These are phyloP conservation scores for Gryllus longicercus DNA, from an alignment of 2,888 invertebrate species.

Conservation along the genomic window DNA sequence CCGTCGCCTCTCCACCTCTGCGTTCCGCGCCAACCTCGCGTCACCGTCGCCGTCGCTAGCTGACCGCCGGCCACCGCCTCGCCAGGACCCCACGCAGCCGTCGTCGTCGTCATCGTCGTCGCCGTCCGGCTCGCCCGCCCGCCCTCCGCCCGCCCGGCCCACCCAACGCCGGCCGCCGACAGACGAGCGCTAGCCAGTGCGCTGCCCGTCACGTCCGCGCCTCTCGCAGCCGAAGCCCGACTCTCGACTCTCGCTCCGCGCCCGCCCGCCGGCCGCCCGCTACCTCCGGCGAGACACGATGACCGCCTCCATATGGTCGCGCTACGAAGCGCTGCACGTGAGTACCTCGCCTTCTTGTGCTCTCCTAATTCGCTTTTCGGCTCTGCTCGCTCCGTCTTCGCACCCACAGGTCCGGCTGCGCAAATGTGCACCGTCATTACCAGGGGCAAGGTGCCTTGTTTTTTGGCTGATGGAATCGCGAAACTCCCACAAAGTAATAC, in stretches of 20 bases:
- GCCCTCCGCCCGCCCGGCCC: background rate
- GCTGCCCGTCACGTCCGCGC: background rate
- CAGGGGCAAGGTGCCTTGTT: no score
- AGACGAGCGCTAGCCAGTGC: conserved; percentile 1
- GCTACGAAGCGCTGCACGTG: background rate
- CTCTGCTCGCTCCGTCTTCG: no score
- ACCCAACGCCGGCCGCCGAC: background rate
- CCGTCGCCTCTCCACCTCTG: background rate
- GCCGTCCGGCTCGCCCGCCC: background rate
- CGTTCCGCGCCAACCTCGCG: background rate
- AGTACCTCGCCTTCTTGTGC: background rate
- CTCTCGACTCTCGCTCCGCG: no score
- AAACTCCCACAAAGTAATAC: no score
- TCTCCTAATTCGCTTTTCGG: no score
- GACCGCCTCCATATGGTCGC: background rate
- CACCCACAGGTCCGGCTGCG: no score
- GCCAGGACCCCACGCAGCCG: background rate
- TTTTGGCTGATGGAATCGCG: no score
- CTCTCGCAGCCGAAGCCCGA: background rate
- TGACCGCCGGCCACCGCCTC: background rate
- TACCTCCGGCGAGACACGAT: background rate
- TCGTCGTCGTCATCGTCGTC: background rate
- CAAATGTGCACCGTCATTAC: no score
- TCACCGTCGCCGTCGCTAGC: background rate
- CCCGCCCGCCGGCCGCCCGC: no score